phyloP scores from a whole-genome alignment of 2,113 vertebrate genomes.

The Tricholaema leucomelas region DNA sequence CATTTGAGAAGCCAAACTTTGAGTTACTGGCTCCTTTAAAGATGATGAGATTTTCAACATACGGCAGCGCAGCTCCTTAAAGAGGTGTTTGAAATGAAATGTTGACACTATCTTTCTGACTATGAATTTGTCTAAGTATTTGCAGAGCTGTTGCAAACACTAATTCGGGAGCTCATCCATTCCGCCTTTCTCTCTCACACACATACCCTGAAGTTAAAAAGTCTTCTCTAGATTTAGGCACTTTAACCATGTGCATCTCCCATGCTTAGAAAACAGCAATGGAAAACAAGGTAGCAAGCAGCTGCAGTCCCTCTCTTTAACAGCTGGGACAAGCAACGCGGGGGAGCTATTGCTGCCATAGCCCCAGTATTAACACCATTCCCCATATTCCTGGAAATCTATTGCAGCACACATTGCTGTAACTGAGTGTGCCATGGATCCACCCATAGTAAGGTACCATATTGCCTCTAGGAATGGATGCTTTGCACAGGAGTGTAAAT shows the following conservation, averaged over 20 bases:
- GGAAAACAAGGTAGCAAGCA: neutral
- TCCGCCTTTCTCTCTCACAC: neutral
- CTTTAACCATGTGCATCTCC: neutral
- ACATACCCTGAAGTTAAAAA: neutral
- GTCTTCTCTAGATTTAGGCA: neutral
- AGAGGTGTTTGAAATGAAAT: neutral
- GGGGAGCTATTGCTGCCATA: neutral
- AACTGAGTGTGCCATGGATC: neutral
- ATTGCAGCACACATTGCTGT: neutral
- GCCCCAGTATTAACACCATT: neutral
- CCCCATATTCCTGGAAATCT: neutral
- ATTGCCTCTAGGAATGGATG: neutral
- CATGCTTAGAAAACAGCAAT: neutral
- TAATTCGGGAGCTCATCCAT: neutral
- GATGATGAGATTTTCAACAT: neutral
- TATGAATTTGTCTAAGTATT: neutral
- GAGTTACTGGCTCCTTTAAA: neutral
- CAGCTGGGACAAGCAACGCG: neutral
- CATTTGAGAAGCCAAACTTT: slow-evolving; percentile 28
- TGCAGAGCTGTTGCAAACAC: neutral
- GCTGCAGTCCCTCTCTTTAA: neutral
- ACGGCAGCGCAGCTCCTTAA: neutral
- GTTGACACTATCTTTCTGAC: neutral
- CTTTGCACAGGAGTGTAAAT: neutral
- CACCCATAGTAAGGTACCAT: neutral